Base-by-base conservation (phyloP, 2,888 invertebrate genomes). In the Idaea biselata region DNA sequence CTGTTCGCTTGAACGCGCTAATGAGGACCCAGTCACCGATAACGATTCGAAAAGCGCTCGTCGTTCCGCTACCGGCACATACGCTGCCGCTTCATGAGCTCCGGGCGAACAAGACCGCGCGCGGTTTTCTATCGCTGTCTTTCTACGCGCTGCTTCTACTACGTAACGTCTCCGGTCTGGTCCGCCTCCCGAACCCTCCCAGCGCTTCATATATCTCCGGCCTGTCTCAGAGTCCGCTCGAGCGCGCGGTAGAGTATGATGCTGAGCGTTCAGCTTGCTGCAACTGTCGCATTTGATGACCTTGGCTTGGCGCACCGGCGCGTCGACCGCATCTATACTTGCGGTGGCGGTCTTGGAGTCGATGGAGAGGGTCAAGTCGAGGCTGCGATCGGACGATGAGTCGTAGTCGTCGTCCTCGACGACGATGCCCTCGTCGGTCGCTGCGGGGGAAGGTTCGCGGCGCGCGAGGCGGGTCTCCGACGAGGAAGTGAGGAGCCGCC, bases 11-110 rank as follows among this genome's bases (percentile, higher is more conserved):
- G 94, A 94, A 68, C 95, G 94, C 18, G 95, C 93, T 55, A 95
- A 93, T 67, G 94, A 89, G 11, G 94, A 90, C 0, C 94, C 94
- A 66, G 94, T 90, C 68, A 94, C 89, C 58, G 95, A 95, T 63
- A 96, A 79, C 1, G 95, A 95, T 77, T 96, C 96, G 77, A 96
- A 96, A 18, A 96, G 84, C 16, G 95, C 94, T 31, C 95, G 89
- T 73, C 96, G 94, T 74, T 96, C 95, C 71, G 94, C 93, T 55
- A 96, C 96, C 0, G 96, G 95, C 44, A 95, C 95, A 77, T 95
- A 95, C 72, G 93, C 93, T 65, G 95, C 77, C 55, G 81, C 90
- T 68, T 90, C 91, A 73, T 90, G 89, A 33, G 87, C 81, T 69
- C 87, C 89, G n/a, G 93, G 91, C 25, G 91, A 91, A 72, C 91